Evolutionary conservation across 2,797 vertebrate species (phyloP).

Genomic region (Argya squamiceps): DNA sequence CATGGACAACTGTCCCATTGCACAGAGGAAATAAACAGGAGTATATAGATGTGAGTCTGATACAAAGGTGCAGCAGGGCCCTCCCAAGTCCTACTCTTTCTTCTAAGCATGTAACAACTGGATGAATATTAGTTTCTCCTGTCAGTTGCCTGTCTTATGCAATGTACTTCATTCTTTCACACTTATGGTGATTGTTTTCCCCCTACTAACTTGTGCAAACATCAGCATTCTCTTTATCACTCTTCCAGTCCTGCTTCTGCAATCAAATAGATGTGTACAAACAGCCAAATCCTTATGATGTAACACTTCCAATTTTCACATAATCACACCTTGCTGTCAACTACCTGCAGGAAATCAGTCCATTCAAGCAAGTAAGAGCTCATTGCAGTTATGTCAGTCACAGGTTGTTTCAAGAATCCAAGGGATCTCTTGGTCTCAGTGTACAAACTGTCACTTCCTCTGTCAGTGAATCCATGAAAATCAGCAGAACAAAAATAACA

Average conservation of each 20-base stretch:
- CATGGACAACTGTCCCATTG: neutral
- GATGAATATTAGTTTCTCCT: neutral
- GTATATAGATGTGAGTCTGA: neutral
- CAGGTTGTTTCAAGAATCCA: neutral
- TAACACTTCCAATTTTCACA: neutral
- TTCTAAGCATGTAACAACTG: neutral
- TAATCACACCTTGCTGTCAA: neutral
- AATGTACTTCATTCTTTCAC: neutral
- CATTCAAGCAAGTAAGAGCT: neutral
- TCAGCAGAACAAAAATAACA: slow-evolving; percentile 8
- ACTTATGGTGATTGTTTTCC: neutral
- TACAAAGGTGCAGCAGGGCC: rapidly evolving
- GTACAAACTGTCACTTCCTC: neutral
- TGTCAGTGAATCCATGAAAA: slow-evolving; percentile 11
- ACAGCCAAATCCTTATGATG: neutral
- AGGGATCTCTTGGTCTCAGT: neutral
- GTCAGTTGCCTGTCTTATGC: neutral
- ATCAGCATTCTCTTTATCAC: neutral
- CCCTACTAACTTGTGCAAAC: neutral
- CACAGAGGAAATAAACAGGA: neutral
- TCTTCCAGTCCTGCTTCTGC: neutral
- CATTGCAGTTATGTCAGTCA: neutral
- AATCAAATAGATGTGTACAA: neutral
- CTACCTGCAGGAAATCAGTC: neutral
- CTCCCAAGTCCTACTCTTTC: neutral